Conservation (phyloP, 2,888 invertebrate species). For the Chorisops tibialis region DNA sequence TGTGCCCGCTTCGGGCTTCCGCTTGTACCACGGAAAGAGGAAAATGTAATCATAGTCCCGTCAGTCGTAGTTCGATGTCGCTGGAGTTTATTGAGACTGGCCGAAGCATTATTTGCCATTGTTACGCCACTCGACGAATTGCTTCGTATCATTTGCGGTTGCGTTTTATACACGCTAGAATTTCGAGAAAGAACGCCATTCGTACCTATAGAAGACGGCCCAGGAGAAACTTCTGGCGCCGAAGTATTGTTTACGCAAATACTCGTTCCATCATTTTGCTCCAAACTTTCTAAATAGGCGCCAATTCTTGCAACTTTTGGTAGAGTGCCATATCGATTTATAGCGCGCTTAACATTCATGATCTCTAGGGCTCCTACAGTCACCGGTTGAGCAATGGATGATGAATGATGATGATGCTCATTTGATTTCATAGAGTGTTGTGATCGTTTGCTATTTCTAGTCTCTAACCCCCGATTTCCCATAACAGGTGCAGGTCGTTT, state of each 20-base stretch:
- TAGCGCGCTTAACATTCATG: slow-evolving; percentile 91
- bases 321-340: slow-evolving; percentile 92
- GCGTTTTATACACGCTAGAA: slow-evolving; percentile 54
- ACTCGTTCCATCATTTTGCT: slow-evolving; percentile 64
- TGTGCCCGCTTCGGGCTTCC: slow-evolving; percentile 68
- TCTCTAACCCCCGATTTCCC: slow-evolving; percentile 60
- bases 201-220: slow-evolving; percentile 35
- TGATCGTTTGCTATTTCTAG: slow-evolving; percentile 60
- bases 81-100: slow-evolving; percentile 57
- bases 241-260: slow-evolving; percentile 36
- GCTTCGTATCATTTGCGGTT: slow-evolving; percentile 83
- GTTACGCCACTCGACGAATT: slow-evolving; percentile 84
- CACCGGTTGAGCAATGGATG: slow-evolving; percentile 53
- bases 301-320: slow-evolving; percentile 96
- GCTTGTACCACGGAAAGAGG: slow-evolving; percentile 59
- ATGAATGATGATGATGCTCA: neutral
- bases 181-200: slow-evolving; percentile 7
- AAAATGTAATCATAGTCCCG: slow-evolving; percentile 52
- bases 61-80: slow-evolving; percentile 57
- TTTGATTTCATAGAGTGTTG: slow-evolving; percentile 44
- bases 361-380: slow-evolving; percentile 92
- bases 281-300: slow-evolving; percentile 90
- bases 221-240: slow-evolving; percentile 32
- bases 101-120: slow-evolving; percentile 61
- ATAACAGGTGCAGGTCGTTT: slow-evolving; percentile 59